Conservation (phyloP, 2,888 invertebrate species). For the Apamea monoglypha region DNA sequence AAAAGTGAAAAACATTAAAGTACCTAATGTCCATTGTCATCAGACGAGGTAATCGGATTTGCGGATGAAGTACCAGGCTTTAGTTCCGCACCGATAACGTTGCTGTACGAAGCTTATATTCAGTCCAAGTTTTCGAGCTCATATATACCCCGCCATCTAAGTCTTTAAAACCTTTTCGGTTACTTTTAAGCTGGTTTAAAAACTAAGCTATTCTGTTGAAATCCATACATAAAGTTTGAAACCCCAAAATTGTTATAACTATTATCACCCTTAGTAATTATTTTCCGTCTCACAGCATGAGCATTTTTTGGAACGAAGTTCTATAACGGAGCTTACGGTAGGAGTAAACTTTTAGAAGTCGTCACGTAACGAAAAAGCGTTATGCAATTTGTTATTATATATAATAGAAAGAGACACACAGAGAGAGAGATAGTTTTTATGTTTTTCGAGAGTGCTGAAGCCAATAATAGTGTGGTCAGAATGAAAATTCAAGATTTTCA, state of each 20-base stretch:
- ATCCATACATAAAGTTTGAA: not conserved
- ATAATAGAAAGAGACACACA: not conserved
- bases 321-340: not conserved
- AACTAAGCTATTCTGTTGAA: not conserved
- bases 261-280: not conserved
- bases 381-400: not conserved
- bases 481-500: too few relatives aligned
- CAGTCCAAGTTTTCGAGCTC: not conserved
- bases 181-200: not conserved
- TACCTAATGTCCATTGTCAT: not conserved
- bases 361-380: not conserved
- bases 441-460: not conserved
- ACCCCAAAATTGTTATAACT: not conserved
- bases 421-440: too few relatives aligned
- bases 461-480: not conserved
- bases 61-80: conserved; percentile 9
- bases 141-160: not conserved
- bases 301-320: too few relatives aligned
- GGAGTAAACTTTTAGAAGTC: not conserved
- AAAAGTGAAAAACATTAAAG: not conserved
- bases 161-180: not conserved
- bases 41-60: conserved; percentile 12
- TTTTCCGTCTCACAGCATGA: not conserved
- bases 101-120: conserved; percentile 1
- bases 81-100: not conserved